A percentile compares a stretch with the other conserved stretches of the same genome.
Evolutionary conservation across 2,113 vertebrate species (phyloP).

Genomic region (Sinocyclocheilus maitianheensis): DNA sequence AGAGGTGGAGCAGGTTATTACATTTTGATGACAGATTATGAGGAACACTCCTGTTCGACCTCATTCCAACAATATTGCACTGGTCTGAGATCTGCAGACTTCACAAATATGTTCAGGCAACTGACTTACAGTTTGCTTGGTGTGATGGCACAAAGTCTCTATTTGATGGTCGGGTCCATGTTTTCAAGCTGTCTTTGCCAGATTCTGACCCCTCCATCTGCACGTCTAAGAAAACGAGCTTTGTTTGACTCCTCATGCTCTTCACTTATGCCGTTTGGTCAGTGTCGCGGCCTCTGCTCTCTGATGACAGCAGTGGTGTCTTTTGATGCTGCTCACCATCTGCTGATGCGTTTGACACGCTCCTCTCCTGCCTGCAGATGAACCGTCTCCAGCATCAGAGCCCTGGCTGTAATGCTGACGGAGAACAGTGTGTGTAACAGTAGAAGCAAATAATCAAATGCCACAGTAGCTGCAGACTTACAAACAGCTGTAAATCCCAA

Average conservation of each 20-base stretch:
- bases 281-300: background rate
- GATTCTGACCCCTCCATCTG: conserved; percentile 6
- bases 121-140: background rate
- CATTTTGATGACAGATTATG: background rate
- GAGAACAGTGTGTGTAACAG: background rate
- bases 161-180: background rate
- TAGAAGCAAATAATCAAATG: background rate
- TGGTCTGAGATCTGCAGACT: background rate
- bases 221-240: background rate
- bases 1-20: background rate
- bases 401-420: background rate
- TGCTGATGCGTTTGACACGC: background rate
- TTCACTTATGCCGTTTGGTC: conserved; percentile 1
- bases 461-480: background rate
- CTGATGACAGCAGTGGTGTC: background rate
- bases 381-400: background rate
- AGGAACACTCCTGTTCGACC: background rate
- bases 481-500: background rate
- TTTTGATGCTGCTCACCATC: background rate
- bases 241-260: conserved; percentile 2
- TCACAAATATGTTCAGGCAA: background rate
- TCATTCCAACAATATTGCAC: background rate
- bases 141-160: background rate
- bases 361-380: background rate
- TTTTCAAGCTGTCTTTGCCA: background rate